Base-by-base conservation (phyloP, 2,113 vertebrate genomes). In the Nothoprocta pentlandii region DNA sequence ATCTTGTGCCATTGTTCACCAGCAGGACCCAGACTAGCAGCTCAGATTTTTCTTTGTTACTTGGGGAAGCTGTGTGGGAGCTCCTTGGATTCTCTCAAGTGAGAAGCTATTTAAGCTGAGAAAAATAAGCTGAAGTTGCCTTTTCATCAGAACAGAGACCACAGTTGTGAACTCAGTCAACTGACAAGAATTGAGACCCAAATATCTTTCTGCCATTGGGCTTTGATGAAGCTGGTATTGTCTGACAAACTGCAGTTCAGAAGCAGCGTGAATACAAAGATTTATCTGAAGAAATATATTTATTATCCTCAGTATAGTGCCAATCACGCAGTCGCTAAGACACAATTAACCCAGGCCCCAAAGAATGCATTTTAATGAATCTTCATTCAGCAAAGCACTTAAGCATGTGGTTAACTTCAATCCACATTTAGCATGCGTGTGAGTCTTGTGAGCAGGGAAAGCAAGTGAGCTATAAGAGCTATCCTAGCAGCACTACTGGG, bases 341-440 rank as follows among this genome's bases (percentile, higher is more conserved):
- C 69, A 78, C 88, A 96, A 94, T 88, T 97, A 94, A 71, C 81
- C 80, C 30, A 80, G 87, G 85, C 86, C 89, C 90, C 67, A 92
- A 91, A 96, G 87, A 63, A 89, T 26, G 58, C 88, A 64, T 90
- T 94, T 94, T 94, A 96, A 93, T 94, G 74, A 86, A 79, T 53
- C 84, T 54, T 91, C 53, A 22, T 66, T 92, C 83, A 94, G 83
- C 92, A 93, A 73, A 93, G 81, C 79, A 86, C 64, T 95, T 87
- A 6, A 1, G 46, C 25, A 9, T n/a, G 64, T 20, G 12, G 46
- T 87, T 69, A 85, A 74, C 30, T 85, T 83, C 76, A 95, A 54
- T 51, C 80, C 53, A 39, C 23, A 67, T 26, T 54, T 12, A 69
- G 44, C 41, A 59, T 46, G 17, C 58, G 59, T 13, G 5, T 6